Percentiles rank a stretch among this genome's conserved stretches.
Conservation (phyloP, 2,797 vertebrate genomes). For the Acanthurus tractus region DNA sequence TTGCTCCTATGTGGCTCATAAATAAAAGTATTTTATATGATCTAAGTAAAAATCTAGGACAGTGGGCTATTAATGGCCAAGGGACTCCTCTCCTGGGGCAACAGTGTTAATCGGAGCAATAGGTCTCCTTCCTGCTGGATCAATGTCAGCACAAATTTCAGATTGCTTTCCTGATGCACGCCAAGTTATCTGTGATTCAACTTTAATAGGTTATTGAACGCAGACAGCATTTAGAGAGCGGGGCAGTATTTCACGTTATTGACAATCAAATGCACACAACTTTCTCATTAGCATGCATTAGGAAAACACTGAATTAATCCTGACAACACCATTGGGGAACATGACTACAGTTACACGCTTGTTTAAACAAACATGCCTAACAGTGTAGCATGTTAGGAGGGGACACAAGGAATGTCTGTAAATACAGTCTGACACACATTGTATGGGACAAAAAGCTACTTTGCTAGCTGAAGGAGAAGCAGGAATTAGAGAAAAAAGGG, state of each 20-base stretch:
- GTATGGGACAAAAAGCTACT: conserved; percentile 32
- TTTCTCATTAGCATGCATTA: conserved; percentile 90
- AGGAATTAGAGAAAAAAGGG: neutral
- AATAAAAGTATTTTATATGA: conserved; percentile 81
- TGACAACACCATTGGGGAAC: conserved; percentile 74
- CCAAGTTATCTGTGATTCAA: conserved; percentile 90
- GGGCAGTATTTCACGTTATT: conserved; percentile 87
- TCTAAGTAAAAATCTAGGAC: conserved; percentile 78
- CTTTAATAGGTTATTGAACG: conserved; percentile 92
- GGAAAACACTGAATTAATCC: conserved; percentile 85
- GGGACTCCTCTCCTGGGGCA: conserved; percentile 79
- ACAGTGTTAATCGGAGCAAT: conserved; percentile 88
- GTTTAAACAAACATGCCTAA: conserved; percentile 72
- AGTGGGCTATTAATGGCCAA: conserved; percentile 81
- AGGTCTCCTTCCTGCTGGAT: conserved; percentile 88
- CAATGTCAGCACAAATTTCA: conserved; percentile 91
- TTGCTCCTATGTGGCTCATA: conserved; percentile 68
- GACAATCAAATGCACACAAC: conserved; percentile 87
- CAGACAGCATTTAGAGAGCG: conserved; percentile 86
- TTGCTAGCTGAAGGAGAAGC: conserved; percentile 15
- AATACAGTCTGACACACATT: conserved; percentile 44
- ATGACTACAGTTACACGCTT: conserved; percentile 71
- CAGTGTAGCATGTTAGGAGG: conserved; percentile 39
- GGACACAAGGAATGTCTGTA: conserved; percentile 20
- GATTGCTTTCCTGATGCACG: conserved; percentile 88